phyloP scores from a whole-genome alignment of 1,140 invertebrate genomes.

The Platorchestia sp. region DNA sequence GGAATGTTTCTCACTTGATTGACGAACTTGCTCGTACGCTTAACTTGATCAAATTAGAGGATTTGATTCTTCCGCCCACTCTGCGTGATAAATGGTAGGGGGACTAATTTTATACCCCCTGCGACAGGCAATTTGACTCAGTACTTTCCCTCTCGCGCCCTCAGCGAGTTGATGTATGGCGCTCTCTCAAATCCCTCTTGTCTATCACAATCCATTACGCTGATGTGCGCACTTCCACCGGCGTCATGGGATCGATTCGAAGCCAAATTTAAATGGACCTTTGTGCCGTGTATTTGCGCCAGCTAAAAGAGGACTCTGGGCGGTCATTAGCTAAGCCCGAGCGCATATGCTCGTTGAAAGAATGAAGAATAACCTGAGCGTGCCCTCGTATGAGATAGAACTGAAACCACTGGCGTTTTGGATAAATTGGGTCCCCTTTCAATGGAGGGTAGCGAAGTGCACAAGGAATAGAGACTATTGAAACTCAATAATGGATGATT shows the following conservation, averaged over 20 bases:
- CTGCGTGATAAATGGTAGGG: slow-evolving; percentile 52
- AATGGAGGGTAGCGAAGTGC: background rate
- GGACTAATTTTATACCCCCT: slow-evolving; percentile 27
- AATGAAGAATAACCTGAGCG: background rate
- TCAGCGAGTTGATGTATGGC: slow-evolving; percentile 2
- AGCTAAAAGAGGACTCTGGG: slow-evolving; percentile 23
- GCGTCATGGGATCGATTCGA: slow-evolving; percentile 25
- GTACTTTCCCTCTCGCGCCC: slow-evolving; percentile 45
- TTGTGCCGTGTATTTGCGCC: slow-evolving; percentile 33
- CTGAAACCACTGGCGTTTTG: background rate
- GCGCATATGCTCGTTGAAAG: background rate
- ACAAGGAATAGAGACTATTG: background rate
- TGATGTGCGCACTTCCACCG: slow-evolving; percentile 18
- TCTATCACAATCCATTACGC: slow-evolving; percentile 47
- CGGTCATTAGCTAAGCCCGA: slow-evolving; percentile 43
- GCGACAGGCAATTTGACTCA: slow-evolving; percentile 20
- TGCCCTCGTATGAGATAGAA: background rate
- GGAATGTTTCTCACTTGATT: background rate
- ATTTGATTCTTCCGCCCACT: slow-evolving; percentile 30
- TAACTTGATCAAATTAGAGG: background rate
- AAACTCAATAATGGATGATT: background rate
- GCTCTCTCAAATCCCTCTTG: slow-evolving; percentile 40
- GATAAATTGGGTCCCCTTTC: background rate
- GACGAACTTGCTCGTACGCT: background rate
- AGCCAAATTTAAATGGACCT: slow-evolving; percentile 44